Conservation (phyloP, 2,888 invertebrate species). For the Ophioninae sp. region DNA sequence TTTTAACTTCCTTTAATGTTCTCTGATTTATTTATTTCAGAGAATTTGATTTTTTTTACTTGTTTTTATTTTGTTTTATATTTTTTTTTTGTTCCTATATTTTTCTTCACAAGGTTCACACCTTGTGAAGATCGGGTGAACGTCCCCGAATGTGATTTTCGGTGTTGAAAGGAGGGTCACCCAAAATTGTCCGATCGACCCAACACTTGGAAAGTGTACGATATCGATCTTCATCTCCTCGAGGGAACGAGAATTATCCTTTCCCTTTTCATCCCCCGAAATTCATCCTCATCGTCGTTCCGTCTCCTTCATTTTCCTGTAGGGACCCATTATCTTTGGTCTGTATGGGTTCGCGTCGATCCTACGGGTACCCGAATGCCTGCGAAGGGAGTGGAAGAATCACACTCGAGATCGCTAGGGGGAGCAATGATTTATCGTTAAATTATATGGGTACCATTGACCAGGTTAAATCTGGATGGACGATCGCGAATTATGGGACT, state of each 20-base stretch:
- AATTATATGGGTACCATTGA: conserved; percentile 40
- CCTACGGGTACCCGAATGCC: too few species aligned
- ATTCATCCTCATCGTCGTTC: conserved; percentile 12
- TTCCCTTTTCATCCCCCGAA: not conserved
- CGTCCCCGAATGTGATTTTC: conserved; percentile 58
- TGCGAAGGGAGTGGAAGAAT: not conserved
- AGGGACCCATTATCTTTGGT: not conserved
- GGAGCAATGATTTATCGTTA: conserved; percentile 40
- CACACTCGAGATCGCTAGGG: not conserved
- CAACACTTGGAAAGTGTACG: conserved; percentile 29
- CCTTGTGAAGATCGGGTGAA: conserved; percentile 65
- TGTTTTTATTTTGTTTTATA: too few species aligned
- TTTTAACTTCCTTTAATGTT: too few species aligned
- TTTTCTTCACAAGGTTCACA: conserved; percentile 11
- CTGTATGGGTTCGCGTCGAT: not conserved
- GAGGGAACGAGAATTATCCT: not conserved
- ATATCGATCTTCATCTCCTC: conserved; percentile 20
- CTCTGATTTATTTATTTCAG: too few species aligned
- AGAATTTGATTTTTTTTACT: too few species aligned
- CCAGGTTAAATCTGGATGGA: not conserved
- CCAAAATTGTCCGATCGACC: conserved; percentile 60
- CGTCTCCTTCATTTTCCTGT: not conserved
- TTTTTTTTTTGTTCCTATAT: too few species aligned
- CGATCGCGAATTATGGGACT: too few species aligned
- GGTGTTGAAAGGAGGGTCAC: conserved; percentile 44